These are phyloP conservation scores for human (Homo sapiens) DNA, from an alignment of 2,113 vertebrate species.

Conservation along the genomic window GRCh38 chr3:77968001-77968500, in stretches of 20 bases:
- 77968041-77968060: not conserved
- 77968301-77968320: not conserved
- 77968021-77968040: conserved; percentile 27
- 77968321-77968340: not conserved
- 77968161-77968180: not conserved
- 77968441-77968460: not conserved
- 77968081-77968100: not conserved
- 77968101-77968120: not conserved
- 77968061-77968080: not conserved
- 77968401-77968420: not conserved
- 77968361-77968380: not conserved
- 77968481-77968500: not conserved
- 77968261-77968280: too few relatives aligned
- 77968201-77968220: not conserved
- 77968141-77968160: not conserved
- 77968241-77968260: not conserved
- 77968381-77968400: not conserved
- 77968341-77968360: not conserved
- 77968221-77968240: not conserved
- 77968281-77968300: not conserved
- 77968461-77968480: not conserved
- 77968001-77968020: not conserved
- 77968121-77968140: not conserved
- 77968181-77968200: not conserved
- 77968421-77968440: not conserved